Percentiles rank a stretch among this genome's conserved stretches.
phyloP scores from a whole-genome alignment of 2,797 vertebrate genomes.

The Eospalax fontanierii region DNA sequence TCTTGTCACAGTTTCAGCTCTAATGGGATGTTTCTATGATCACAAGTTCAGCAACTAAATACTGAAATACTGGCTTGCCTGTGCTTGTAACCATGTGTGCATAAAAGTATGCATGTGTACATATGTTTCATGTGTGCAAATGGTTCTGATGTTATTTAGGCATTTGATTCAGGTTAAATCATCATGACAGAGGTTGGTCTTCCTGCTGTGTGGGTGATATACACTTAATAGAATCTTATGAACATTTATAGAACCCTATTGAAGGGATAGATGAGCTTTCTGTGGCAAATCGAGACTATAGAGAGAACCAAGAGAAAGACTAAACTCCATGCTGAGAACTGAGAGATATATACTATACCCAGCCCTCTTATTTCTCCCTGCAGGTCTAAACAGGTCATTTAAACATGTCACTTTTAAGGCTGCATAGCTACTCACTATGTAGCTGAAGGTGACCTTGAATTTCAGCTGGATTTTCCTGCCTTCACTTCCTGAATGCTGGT shows the following conservation, averaged over 20 bases:
- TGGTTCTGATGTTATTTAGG: slow-evolving; percentile 15
- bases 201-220: background rate
- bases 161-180: slow-evolving; percentile 41
- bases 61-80: background rate
- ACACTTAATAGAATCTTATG: slow-evolving; percentile 25
- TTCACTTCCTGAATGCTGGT: background rate
- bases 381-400: background rate
- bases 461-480: no score
- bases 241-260: background rate
- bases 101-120: no score
- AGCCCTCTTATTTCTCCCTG: background rate
- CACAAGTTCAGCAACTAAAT: background rate
- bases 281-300: background rate
- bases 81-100: no score
- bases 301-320: background rate
- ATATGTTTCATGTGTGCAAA: background rate
- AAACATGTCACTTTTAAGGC: background rate
- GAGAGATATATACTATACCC: background rate
- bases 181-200: slow-evolving; percentile 13
- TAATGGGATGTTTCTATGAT: background rate
- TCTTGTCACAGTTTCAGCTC: background rate
- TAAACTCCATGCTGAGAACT: background rate
- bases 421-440: background rate
- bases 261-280: background rate
- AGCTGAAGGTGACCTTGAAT: background rate